Evolutionary conservation across 2,888 invertebrate genomes (phyloP), one percentile per base, ranked within the genome.

Genomic region (Icerya purchasi): DNA sequence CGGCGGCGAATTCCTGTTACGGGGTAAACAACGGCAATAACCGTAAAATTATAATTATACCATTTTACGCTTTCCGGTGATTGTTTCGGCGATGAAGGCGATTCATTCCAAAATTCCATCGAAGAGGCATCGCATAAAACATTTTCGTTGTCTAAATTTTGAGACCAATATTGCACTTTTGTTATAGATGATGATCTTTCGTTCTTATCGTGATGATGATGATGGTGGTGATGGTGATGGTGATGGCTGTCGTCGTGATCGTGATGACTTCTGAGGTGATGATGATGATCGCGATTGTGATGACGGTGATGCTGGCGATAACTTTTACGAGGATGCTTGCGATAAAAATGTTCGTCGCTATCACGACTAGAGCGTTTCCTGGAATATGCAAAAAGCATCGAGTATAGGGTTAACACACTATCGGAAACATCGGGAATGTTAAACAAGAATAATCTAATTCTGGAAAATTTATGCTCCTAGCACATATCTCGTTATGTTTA

Each of bases 241-340:
- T 68, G 66, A 10, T 65, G 65, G 18, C 64, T 63, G 61, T 64
- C 64, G 53, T 63, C 55, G 21, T 65, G 61, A 20, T 61, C 61
- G 36, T 65, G 62, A 52, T 65, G 66, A 51, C 67, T 65, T 3
- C 67, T 65, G 19, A 66, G 65, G 23, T 68, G 67, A 14, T 65
- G 64, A 49, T 66, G 64, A 22, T 64, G 65, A 24, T 66, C 66
- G 59, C 65, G 66, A 56, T 65, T 65, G 49, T 68, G 68, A 59
- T 68, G 69, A 54, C 67, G 67, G 61, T 64, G 63, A 50, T 68
- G 67, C 58, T 67, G 68, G 55, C 68, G 69, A 36, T 67, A 67
- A 56, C 68, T 23, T 24, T 2, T 66, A 20, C 14, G 36, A 36
- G 36, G 8, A 14, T 36, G 36, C 14, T 5, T 14, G 36, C 14